Evolutionary conservation across 2,113 vertebrate genomes (phyloP).

Genomic region (Myotis yumanensis): DNA sequence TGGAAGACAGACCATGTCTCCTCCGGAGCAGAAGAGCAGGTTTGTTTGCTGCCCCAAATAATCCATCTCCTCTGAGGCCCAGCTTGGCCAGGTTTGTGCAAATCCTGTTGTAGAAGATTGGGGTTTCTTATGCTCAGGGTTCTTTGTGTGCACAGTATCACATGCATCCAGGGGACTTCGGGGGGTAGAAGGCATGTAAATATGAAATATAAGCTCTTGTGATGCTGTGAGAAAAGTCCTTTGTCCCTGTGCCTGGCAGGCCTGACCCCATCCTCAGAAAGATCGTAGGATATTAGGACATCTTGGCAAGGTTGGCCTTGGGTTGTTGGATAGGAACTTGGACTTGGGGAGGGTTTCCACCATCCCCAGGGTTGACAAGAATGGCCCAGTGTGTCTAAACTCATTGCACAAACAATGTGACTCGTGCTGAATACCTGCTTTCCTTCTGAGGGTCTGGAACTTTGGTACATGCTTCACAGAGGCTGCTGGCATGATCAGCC

Average conservation of each 20-base stretch:
- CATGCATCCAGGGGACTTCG: background rate
- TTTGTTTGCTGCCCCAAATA: background rate
- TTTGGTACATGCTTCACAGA: background rate
- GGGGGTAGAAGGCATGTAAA: rapidly evolving
- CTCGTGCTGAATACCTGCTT: background rate
- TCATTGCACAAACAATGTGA: background rate
- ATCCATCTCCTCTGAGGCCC: background rate
- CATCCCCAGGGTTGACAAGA: background rate
- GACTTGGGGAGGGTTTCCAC: background rate
- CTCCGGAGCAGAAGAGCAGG: background rate
- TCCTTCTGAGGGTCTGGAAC: background rate
- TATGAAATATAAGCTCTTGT: background rate
- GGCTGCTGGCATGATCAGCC: background rate
- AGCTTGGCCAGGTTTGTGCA: background rate
- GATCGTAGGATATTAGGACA: background rate
- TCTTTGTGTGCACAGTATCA: background rate
- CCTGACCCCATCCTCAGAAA: background rate
- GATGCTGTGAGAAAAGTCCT: background rate
- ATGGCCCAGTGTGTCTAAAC: background rate
- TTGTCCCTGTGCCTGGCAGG: background rate
- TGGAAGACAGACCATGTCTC: background rate
- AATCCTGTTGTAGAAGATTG: background rate
- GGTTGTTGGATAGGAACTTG: background rate
- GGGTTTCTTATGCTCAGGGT: background rate
- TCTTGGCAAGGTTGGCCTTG: background rate